Base-by-base conservation (phyloP, 2,797 vertebrate genomes). In the Pitangus sulphuratus region DNA sequence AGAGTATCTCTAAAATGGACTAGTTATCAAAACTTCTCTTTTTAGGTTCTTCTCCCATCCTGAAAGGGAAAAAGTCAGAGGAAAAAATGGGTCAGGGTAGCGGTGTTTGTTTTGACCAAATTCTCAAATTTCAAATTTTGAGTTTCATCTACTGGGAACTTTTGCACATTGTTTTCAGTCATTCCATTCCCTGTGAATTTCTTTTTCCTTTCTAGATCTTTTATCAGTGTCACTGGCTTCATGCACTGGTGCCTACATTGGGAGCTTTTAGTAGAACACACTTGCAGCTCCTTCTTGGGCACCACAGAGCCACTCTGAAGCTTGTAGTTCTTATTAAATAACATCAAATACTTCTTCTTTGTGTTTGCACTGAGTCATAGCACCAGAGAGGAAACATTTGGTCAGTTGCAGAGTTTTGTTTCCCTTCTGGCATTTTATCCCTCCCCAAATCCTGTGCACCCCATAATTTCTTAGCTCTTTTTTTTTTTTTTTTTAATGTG, bases 361-460 rank as follows among this genome's bases (percentile, higher is more conserved):
- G 25, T 25, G 31, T 78, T 58, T 90, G 25, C 19, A 39, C 15
- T 18, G 7, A 20, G 30, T 64, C 20, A 10, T 22, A 72, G 37
- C 33, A 33, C n/a, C 31, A 44, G 24, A 20, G 15, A 56, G 35
- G 21, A 80, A 68, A 26, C 9, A 12, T 42, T 26, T 24, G 22
- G n/a, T 83, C 12, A 35, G 14, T 8, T 70, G 25, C 33, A 60
- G 45, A 18, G 1, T n/a, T 66, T 81, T 57, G 42, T 61, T 84
- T 57, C 10, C 5, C 11, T 86, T 74, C 45, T 68, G 26, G 11
- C 8, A 31, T 64, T 86, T 65, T 86, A 60, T 70, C 12, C 6
- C 7, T 56, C 15, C 76, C 16, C 2, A 8, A 65, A 3, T 2
- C 3, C 20, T 9, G 8, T 24, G 10, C 6, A 30, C 3, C 22